These are phyloP conservation scores for Linhomoeus sp. DNA, from an alignment of 2,888 invertebrate genomes.

Conservation along the genomic window DNA sequence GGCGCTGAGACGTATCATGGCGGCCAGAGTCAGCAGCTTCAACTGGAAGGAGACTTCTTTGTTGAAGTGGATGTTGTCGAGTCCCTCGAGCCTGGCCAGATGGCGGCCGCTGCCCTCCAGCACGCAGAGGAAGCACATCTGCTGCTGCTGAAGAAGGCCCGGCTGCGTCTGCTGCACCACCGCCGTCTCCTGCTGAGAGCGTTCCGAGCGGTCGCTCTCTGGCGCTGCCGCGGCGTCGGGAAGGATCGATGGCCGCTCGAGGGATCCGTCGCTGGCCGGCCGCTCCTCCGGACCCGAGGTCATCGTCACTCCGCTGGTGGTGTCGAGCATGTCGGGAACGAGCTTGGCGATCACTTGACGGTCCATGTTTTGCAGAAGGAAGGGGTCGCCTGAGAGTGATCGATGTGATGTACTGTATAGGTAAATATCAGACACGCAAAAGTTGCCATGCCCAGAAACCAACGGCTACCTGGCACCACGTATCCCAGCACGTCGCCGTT, in stretches of 20 bases:
- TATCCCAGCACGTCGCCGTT: constrained; percentile 7
- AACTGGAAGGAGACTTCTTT: constrained; percentile 7
- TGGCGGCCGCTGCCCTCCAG: constrained; percentile 5
- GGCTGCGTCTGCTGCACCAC: background rate
- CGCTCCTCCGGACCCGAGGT: background rate
- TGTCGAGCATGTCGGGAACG: constrained; percentile 1
- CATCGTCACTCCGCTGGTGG: background rate
- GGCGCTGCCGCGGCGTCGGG: background rate
- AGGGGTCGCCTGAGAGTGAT: constrained; percentile 1
- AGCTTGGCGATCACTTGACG: constrained; percentile 3
- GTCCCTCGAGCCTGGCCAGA: constrained; percentile 5
- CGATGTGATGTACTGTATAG: too few species aligned
- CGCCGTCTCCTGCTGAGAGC: background rate
- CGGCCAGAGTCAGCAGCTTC: constrained; percentile 5
- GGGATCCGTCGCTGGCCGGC: background rate
- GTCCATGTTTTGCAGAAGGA: constrained; percentile 3
- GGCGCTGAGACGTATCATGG: constrained; percentile 1
- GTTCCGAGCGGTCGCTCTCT: background rate
- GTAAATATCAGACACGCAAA: too few species aligned
- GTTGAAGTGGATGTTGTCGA: constrained; percentile 5
- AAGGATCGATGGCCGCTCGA: background rate
- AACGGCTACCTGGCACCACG: constrained; percentile 2
- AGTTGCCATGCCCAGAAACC: too few species aligned
- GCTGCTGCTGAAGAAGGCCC: background rate
- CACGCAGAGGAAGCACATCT: constrained; percentile 6